phyloP scores from a whole-genome alignment of 2,113 vertebrate species.

The Poeciliopsis prolifica region DNA sequence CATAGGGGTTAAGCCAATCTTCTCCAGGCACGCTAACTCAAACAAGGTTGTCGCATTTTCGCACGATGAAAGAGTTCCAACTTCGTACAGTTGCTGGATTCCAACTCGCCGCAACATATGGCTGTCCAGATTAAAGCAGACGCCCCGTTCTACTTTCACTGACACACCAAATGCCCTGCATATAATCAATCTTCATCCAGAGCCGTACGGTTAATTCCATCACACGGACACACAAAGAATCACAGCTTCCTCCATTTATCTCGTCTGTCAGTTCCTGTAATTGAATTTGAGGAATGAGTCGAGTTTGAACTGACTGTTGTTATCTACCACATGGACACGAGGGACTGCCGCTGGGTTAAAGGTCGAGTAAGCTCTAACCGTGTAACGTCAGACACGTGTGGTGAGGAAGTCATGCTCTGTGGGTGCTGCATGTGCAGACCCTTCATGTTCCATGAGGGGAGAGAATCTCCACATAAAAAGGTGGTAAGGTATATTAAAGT shows the following conservation, averaged over 20 bases:
- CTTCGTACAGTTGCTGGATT: conserved; percentile 26
- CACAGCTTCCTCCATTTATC: conserved; percentile 15
- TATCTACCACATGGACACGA: conserved; percentile 46
- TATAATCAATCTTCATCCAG: conserved; percentile 50
- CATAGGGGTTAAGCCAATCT: conserved; percentile 19
- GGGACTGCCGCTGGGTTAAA: conserved; percentile 47
- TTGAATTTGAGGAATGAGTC: conserved; percentile 28
- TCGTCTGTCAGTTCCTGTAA: conserved; percentile 36
- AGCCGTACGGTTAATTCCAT: conserved; percentile 10
- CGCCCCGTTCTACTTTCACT: conserved; percentile 47
- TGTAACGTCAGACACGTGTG: conserved; percentile 31
- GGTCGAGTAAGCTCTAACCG: conserved; percentile 62
- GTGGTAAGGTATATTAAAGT: too few species aligned
- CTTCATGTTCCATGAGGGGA: background rate
- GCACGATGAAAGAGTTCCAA: conserved; percentile 30
- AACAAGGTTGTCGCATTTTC: conserved; percentile 19
- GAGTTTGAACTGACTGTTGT: conserved; percentile 6
- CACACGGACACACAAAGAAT: conserved; percentile 11
- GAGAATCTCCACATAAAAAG: too few species aligned
- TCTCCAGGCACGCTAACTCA: conserved; percentile 18
- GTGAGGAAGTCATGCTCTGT: conserved; percentile 22
- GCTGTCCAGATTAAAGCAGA: conserved; percentile 49
- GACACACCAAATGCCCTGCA: conserved; percentile 43
- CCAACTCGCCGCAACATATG: conserved; percentile 22
- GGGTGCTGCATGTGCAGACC: conserved; percentile 14